Base-by-base conservation (phyloP, 2,888 invertebrate genomes). In the Chrysomela aeneicollis region DNA sequence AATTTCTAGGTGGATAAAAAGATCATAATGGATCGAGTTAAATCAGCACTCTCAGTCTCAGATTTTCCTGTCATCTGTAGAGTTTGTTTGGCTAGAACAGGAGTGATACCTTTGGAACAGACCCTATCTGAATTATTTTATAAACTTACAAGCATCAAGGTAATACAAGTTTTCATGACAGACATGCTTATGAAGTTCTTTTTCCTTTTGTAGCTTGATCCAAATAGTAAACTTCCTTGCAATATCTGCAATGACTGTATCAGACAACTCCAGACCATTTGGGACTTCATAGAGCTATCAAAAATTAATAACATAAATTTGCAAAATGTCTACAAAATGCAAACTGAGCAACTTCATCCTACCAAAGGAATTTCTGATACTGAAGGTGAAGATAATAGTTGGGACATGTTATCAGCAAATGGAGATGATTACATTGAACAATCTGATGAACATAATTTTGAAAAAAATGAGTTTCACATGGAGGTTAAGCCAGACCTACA, bases 101-200 rank as follows among this genome's bases (percentile, higher is more conserved):
- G n/a, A n/a, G n/a, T 42, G 42, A 42, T 10, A 42, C 15, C 42
- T 15, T 15, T 42, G n/a, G 42, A 42, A 15, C 42, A 52, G n/a
- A 53, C 63, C 49, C 42, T 60, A 49, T 17, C 64, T 51, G 50
- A 61, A 22, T 47, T 69, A 15, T 64, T 69, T 15, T 26, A 59
- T 30, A 61, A 15, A 49, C 61, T 69, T 58, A 62, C 67, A 9
- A 51, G 53, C 35, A 62, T 62, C 15, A 35, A 67, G 61, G 69
- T 69, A 59, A 15, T n/a, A 4, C 10, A n/a, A 2, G 15, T 42
- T 3, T 15, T 4, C 12, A 42, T 42, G n/a, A n/a, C n/a, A n/a
- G 4, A 26, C 26, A 26, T 26, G 26, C 12, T 5, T 35, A 35
- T 35, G 10, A 35, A 12, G n/a, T 42, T 42, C 15, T 4, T 15